These are phyloP conservation scores for Digitonthophagus gazella DNA, from an alignment of 2,888 invertebrate genomes.

Conservation along the genomic window DNA sequence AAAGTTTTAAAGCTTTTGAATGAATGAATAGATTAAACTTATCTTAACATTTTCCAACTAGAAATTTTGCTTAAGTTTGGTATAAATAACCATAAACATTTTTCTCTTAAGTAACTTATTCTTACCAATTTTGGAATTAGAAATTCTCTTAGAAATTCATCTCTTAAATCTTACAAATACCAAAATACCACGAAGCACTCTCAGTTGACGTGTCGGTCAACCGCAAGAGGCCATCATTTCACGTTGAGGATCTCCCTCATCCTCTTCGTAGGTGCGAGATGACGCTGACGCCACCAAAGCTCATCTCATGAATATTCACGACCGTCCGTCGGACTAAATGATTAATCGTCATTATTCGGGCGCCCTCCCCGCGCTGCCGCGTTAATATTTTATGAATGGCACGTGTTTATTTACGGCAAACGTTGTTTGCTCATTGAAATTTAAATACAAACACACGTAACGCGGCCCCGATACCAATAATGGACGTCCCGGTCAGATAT, in stretches of 20 bases:
- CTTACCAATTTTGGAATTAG: too few relatives aligned
- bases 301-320: constrained; percentile 48
- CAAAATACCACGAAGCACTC: constrained; percentile 40
- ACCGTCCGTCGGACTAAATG: constrained; percentile 46
- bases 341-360: constrained; percentile 51
- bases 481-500: constrained; percentile 10
- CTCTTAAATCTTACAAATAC: neutral
- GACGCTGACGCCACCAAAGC: constrained; percentile 15
- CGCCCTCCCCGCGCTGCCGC: constrained; percentile 43
- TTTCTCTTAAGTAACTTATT: too few relatives aligned
- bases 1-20: too few relatives aligned
- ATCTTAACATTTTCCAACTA: too few relatives aligned
- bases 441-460: constrained; percentile 28
- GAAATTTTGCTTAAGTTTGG: too few relatives aligned
- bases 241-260: constrained; percentile 22
- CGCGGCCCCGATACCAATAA: neutral
- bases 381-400: constrained; percentile 50
- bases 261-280: neutral
- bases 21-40: too few relatives aligned
- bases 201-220: constrained; percentile 39
- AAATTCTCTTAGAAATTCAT: neutral
- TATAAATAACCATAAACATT: too few relatives aligned
- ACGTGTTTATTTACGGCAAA: constrained; percentile 47
- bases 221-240: constrained; percentile 5
- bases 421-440: constrained; percentile 38